Conservation (phyloP, 1,140 invertebrate genomes). For the Pristionchus pacificus region DNA sequence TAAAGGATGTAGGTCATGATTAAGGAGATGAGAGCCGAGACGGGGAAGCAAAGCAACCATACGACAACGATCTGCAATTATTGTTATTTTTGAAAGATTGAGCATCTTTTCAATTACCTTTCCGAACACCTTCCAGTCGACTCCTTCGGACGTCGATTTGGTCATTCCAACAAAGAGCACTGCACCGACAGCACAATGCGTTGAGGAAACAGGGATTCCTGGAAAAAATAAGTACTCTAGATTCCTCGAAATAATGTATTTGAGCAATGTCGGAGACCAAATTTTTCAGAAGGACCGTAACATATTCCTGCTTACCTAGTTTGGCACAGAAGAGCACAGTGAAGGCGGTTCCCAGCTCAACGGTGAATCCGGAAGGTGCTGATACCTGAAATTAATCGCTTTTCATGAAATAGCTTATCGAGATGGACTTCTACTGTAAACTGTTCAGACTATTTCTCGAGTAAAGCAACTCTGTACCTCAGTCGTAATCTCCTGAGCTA, state of each 20-base stretch:
- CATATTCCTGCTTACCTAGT: constrained; percentile 64
- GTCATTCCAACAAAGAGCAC: constrained; percentile 34
- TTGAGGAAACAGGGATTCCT: constrained; percentile 82
- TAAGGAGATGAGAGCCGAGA: constrained; percentile 69
- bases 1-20: constrained; percentile 74
- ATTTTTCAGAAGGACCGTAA: background rate
- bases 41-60: constrained; percentile 88
- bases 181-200: constrained; percentile 83
- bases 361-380: constrained; percentile 72
- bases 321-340: constrained; percentile 91
- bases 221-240: background rate
- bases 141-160: constrained; percentile 60
- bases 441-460: background rate
- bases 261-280: background rate
- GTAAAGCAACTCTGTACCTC: constrained; percentile 49
- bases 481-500: constrained; percentile 32
- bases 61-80: constrained; percentile 87
- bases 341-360: constrained; percentile 88
- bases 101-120: no score
- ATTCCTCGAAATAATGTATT: background rate
- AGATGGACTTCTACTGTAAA: no score
- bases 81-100: no score
- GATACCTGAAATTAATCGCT: background rate
- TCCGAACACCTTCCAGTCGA: constrained; percentile 59
- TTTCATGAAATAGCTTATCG: background rate